Evolutionary conservation across 2,113 vertebrate genomes (phyloP), one percentile per base, ranked within the genome.

Genomic region (Gobiocypris rarus): DNA sequence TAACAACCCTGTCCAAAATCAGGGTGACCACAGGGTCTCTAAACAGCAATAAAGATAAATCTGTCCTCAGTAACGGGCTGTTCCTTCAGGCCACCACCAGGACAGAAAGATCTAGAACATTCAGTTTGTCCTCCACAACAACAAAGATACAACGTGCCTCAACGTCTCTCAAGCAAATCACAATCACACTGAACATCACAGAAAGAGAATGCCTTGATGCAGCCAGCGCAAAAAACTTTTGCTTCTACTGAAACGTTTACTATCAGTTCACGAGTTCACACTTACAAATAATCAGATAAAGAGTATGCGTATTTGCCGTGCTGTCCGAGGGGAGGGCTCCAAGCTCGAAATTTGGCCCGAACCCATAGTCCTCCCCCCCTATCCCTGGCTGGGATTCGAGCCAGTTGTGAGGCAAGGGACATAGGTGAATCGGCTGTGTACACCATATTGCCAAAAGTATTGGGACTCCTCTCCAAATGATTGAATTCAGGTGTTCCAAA

Each of bases 121-220:
- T 70, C 56, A 79, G 48, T 67, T 74, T 48, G 75, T 83, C 63
- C 73, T 45, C 69, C 9, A 50, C 61, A 70, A 84, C 50, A 38
- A 67, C 65, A 63, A 75, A 87, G 56, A 83, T 80, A 85, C 56
- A 82, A 63, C 71, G 19, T 82, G 87, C 24, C 77, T 81, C 28
- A 28, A 76, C 82, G 19, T 15, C 76, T 83, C 84, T 56, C 43
- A 63, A 38, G 78, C 87, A 58, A 81, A 87, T 80, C 65, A 81
- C 24, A 75, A 74, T 80, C 77, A 56, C 65, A 28, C 13, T 5
- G 34, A 83, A 83, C 11, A 54, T 83, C 84, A 83, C 79, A 82
- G 31, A 52, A 28, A 48, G 75, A 82, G 69, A 82, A 76, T 22
- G 50, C 26, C 13, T 24, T 50, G 86, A 76, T 14, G 31, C 22